Evolutionary conservation across 2,797 vertebrate genomes (phyloP), one percentile per base, ranked within the genome.

Genomic region (Sphenopsis melanotis): DNA sequence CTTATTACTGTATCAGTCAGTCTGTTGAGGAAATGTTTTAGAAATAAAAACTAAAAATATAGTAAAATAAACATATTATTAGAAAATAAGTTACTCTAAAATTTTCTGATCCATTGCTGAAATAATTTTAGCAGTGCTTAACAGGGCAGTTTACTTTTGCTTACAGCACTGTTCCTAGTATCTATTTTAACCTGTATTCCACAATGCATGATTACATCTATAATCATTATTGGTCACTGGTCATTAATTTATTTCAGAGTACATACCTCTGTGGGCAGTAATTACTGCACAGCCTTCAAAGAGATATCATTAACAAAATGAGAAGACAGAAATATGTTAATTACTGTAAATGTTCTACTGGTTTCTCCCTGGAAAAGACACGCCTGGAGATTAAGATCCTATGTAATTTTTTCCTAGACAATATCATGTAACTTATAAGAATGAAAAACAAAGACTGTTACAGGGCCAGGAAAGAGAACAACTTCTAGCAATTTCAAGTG

Each of bases 301-400:
- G 97, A 97, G 83, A 96, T 98, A 98, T 96, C 97, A 98, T 98
- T 98, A 98, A 97, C 97, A 97, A 98, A 98, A 98, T 98, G 96
- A 98, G 97, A 98, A 97, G 90, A 97, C 83, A 97, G 93, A 97
- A 98, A 96, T 95, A 97, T 96, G 95, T 98, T 98, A 98, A 98
- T 98, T 98, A 97, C 95, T 96, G 11, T 96, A 98, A 98, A 94
- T 96, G 91, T 97, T 97, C 95, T 95, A 93, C 88, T 93, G 75
- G 56, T 95, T 97, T 94, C 97, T 97, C 96, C 82, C 93, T 95
- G 94, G 95, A 97, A 98, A 97, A 98, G 98, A 96, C 96, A 98
- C 7, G 75, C 94, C 96, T 95, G 94, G 96, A 97, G 95, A 98
- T 97, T 96, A 97, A 96, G 86, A 97, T 96, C 91, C 93, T 82